Conservation (phyloP, 2,888 invertebrate genomes). For the Cartodere bifasciata region DNA sequence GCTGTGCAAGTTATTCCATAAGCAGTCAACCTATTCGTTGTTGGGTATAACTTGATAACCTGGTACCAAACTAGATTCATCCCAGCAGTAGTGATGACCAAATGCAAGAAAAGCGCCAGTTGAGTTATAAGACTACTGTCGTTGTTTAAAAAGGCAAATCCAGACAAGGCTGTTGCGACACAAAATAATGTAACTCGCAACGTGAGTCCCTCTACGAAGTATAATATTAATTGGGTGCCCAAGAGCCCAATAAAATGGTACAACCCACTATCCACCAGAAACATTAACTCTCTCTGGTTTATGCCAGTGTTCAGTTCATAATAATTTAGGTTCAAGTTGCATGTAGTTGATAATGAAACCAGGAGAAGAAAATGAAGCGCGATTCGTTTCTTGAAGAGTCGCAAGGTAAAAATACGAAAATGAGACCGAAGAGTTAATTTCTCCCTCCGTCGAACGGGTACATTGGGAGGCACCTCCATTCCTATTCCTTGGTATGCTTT, state of each 20-base stretch:
- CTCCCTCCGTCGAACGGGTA: background rate
- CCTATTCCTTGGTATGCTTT: conserved; percentile 6
- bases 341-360: no score
- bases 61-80: conserved; percentile 7
- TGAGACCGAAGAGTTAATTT: conserved; percentile 5
- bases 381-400: conserved; percentile 6
- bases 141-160: conserved; percentile 5
- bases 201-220: conserved; percentile 2
- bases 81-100: conserved; percentile 5
- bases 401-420: conserved; percentile 6
- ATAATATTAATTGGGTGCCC: conserved; percentile 5
- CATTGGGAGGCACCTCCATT: conserved; percentile 3
- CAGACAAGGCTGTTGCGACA: conserved; percentile 4
- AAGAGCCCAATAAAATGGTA: conserved; percentile 2
- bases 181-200: conserved; percentile 3
- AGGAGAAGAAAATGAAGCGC: conserved; percentile 8
- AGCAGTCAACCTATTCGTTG: conserved; percentile 5
- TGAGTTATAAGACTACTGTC: conserved; percentile 3
- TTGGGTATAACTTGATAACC: conserved; percentile 9
- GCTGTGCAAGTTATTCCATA: conserved; percentile 8
- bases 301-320: no score
- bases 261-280: conserved; percentile 7
- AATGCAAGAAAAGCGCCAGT: conserved; percentile 1
- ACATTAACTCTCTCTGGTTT: no score
- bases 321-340: no score